These are phyloP conservation scores for Mormyrus lacerda DNA, from an alignment of 2,113 vertebrate species.

Conservation along the genomic window DNA sequence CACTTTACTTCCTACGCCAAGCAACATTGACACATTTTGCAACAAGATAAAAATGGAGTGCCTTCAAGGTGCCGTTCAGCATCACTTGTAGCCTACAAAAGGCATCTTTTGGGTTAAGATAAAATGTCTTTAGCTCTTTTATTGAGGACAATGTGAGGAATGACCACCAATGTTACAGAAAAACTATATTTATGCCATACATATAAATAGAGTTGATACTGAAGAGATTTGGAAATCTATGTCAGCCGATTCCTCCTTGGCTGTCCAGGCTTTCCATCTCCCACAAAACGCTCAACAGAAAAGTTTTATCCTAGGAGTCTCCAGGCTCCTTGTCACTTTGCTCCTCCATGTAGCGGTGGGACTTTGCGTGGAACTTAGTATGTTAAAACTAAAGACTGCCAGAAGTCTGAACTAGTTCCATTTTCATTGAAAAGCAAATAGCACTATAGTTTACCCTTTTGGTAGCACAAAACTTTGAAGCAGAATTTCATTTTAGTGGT, in stretches of 20 bases:
- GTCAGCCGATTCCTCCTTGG: background rate
- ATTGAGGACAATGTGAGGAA: background rate
- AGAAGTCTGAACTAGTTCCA: background rate
- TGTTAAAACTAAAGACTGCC: background rate
- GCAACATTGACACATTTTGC: background rate
- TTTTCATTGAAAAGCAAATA: background rate
- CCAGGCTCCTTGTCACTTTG: background rate
- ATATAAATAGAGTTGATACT: background rate
- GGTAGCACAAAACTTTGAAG: background rate
- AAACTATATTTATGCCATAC: background rate
- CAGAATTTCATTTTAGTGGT: background rate
- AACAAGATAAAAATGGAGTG: background rate
- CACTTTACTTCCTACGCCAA: background rate
- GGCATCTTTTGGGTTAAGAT: background rate
- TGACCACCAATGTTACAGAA: background rate
- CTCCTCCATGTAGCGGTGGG: background rate
- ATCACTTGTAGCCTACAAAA: background rate
- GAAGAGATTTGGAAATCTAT: background rate
- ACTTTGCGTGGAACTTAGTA: background rate
- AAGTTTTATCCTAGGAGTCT: background rate
- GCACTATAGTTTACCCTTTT: background rate
- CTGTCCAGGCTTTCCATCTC: background rate
- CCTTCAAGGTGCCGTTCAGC: background rate
- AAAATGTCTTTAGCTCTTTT: background rate
- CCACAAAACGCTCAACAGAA: background rate